Base-by-base conservation (phyloP, 2,888 invertebrate species). In the Andrena marginata region DNA sequence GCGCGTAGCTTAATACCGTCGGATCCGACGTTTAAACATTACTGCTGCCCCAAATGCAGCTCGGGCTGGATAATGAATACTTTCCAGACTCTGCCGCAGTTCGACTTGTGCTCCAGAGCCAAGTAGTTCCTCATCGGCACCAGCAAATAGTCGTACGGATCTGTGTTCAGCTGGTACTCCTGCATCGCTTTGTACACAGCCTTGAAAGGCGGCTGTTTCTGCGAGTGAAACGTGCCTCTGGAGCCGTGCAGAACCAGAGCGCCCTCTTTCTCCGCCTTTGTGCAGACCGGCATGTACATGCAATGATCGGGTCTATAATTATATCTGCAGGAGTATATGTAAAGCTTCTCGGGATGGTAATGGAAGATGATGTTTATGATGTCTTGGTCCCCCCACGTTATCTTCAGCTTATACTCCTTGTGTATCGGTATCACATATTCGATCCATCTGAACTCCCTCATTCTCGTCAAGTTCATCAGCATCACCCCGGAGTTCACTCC, bases 311-410 rank as follows among this genome's bases (percentile, higher is more conserved):
- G 97, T 67, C 99, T 96, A 94, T 97, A 99, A 94, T 99, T 99
- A 94, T 97, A 98, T 81, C 97, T 96, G 92, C 99, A 99, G 0
- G 97, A 96, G 92, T 98, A 96, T 77, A 97, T 95, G 87, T 96
- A 96, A 74, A 99, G 95, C 89, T 97, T 97, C 85, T 97, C 97
- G 89, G 97, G 97, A 95, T 97, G 96, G 93, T 96, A 97, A 94
- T 97, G 97, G 92, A 98, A 98, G 92, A 98, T 97, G 91, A 98
- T 97, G 92, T 98, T 98, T 89, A 98, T 97, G 89, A 98, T 96
- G 95, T 99, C 99, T 95, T 99, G 99, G 94, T 99, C 99, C n/a
- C 99, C 99, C 98, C 98, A 99, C 0, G 98, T 98, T 82, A 99
- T 97, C 90, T 97, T 96, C 16, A 97, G 93, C 92, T 97, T 97